A percentile compares a stretch with the other conserved stretches of the same genome.
phyloP scores from a whole-genome alignment of 2,888 invertebrate genomes.

The Cephus pulcher region DNA sequence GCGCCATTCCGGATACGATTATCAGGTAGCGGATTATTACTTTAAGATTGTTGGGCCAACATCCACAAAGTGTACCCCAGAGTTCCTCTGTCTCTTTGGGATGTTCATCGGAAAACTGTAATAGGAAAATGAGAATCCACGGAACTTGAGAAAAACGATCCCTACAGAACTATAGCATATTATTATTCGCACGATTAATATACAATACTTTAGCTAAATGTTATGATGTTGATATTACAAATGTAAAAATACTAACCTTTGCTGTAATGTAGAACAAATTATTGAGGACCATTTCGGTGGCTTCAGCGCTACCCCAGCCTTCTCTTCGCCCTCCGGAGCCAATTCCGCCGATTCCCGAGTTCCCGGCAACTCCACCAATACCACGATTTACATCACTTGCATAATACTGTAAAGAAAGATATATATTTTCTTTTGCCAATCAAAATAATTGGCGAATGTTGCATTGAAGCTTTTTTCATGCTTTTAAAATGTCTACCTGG shows the following conservation, averaged over 20 bases:
- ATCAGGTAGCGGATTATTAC: constrained; percentile 96
- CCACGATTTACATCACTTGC: constrained; percentile 67
- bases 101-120: constrained; percentile 94
- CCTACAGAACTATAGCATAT: neutral
- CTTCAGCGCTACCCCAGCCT: constrained; percentile 98
- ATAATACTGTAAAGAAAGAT: constrained; percentile 64
- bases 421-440: neutral
- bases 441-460: neutral
- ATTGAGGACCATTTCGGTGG: constrained; percentile 99
- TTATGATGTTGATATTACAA: constrained; percentile 1
- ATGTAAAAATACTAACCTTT: constrained; percentile 72
- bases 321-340: constrained; percentile 82
- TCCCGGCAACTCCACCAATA: constrained; percentile 76
- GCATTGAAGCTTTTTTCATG: neutral
- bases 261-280: constrained; percentile 98
- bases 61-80: constrained; percentile 95
- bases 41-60: constrained; percentile 97
- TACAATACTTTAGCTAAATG: neutral
- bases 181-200: neutral
- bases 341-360: constrained; percentile 65
- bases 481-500: constrained; percentile 71
- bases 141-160: neutral
- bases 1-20: constrained; percentile 98
- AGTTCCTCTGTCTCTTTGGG: constrained; percentile 95
- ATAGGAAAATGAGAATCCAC: constrained; percentile 23